Evolutionary conservation across 2,113 vertebrate genomes (phyloP), one percentile per base, ranked within the genome.

Genomic region (Thryonomys swinderianus): DNA sequence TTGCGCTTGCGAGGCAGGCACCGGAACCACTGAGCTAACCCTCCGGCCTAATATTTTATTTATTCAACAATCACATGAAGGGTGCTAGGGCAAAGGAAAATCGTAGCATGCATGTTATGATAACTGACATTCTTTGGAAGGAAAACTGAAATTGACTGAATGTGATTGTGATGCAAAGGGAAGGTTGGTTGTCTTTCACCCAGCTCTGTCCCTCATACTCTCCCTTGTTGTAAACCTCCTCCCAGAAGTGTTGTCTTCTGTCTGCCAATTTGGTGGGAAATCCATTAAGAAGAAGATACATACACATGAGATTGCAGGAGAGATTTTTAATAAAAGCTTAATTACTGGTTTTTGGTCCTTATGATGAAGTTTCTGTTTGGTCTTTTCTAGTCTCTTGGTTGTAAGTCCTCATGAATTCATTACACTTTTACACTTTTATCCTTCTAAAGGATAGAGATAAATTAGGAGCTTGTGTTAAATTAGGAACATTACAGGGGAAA

Each of bases 21-120:
- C n/a, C n/a, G n/a, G n/a, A n/a, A n/a, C n/a, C n/a, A n/a, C n/a
- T n/a, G n/a, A n/a, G n/a, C n/a, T n/a, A n/a, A n/a, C n/a, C n/a
- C n/a, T n/a, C n/a, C n/a, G n/a, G n/a, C n/a, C n/a, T n/a, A 93
- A 13, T 74, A 16, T 95, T 76, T 91, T 79, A 67, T 93, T 94
- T 61, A 84, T 84, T 79, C 40, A 89, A 53, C 25, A 48, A 48
- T 25, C 27, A 66, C 40, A 16, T 73, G n/a, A 25, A 81, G 37
- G 12, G 23, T 79, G 37, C 34, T 73, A 14, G 62, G 18, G 48
- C 71, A 93, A 86, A 90, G 40, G 67, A 94, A 18, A 85, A 90
- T 61, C 32, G 8, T 84, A 30, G 62, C 40, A 53, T 59, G 32
- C 55, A 53, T 40, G 34, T 92, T 85, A 78, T 40, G 81, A 11